Percentiles rank a stretch among this genome's conserved stretches.
Conservation (phyloP, 2,888 invertebrate species). For the Deilephila elpenor region DNA sequence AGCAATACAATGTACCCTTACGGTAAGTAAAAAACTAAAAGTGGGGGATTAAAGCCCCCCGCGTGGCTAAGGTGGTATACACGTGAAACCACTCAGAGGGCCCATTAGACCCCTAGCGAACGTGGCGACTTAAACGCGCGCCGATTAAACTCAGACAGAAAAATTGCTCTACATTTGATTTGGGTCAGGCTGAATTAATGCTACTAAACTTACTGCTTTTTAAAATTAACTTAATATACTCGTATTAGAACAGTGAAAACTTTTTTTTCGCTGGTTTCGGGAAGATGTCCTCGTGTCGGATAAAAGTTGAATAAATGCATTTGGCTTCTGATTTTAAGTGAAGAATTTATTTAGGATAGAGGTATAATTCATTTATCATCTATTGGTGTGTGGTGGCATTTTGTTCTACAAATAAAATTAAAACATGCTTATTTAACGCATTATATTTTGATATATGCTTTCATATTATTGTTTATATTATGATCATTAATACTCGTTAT, state of each 20-base stretch:
- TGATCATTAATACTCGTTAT: too few relatives aligned
- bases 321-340: too few relatives aligned
- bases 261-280: too few relatives aligned
- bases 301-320: too few relatives aligned
- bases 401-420: not conserved
- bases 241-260: too few relatives aligned
- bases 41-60: slow-evolving; percentile 63
- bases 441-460: too few relatives aligned
- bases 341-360: too few relatives aligned
- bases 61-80: slow-evolving; percentile 66
- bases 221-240: too few relatives aligned
- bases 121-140: slow-evolving; percentile 32
- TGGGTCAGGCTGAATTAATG: slow-evolving; percentile 8
- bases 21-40: slow-evolving; percentile 69
- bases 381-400: not conserved
- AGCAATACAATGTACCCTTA: slow-evolving; percentile 65
- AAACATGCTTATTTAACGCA: not conserved
- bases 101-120: slow-evolving; percentile 58
- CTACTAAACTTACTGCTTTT: too few relatives aligned
- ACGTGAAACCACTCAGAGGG: slow-evolving; percentile 77
- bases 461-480: too few relatives aligned
- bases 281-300: too few relatives aligned
- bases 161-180: slow-evolving; percentile 10
- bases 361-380: not conserved
- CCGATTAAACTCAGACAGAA: slow-evolving; percentile 16